Percentiles rank a stretch among this genome's conserved stretches.
These are phyloP conservation scores for Chauna torquata DNA, from an alignment of 2,113 vertebrate genomes.

Conservation along the genomic window DNA sequence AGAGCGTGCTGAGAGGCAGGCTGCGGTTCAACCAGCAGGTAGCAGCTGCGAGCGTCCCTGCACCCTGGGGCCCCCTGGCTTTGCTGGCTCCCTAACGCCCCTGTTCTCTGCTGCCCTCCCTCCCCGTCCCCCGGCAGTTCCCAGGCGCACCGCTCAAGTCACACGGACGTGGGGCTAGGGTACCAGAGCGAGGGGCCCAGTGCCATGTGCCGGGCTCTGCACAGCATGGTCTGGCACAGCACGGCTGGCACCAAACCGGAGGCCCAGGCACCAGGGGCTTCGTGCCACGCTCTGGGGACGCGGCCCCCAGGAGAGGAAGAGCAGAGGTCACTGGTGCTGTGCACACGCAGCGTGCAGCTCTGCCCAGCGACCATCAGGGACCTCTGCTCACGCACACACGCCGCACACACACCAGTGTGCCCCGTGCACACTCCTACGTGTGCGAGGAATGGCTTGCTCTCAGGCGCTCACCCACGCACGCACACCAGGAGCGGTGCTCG, in stretches of 20 bases:
- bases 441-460: background rate
- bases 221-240: background rate
- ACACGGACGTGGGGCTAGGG: background rate
- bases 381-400: background rate
- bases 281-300: accelerated
- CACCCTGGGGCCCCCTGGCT: background rate
- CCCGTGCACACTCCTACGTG: background rate
- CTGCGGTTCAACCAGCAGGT: background rate
- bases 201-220: background rate
- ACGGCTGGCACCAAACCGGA: background rate
- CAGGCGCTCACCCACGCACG: background rate
- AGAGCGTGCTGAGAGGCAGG: background rate
- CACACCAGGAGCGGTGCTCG: background rate
- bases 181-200: background rate
- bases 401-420: background rate
- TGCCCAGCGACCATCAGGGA: background rate
- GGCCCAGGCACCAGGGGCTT: background rate
- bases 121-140: background rate
- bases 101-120: background rate
- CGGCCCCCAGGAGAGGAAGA: background rate
- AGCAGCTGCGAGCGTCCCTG: background rate
- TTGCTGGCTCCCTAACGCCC: background rate
- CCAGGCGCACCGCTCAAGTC: background rate
- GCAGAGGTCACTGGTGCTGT: background rate
- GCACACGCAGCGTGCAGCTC: background rate